Evolutionary conservation across 1,140 invertebrate species (phyloP), one percentile per base, ranked within the genome.

Genomic region (Pinna nobilis): DNA sequence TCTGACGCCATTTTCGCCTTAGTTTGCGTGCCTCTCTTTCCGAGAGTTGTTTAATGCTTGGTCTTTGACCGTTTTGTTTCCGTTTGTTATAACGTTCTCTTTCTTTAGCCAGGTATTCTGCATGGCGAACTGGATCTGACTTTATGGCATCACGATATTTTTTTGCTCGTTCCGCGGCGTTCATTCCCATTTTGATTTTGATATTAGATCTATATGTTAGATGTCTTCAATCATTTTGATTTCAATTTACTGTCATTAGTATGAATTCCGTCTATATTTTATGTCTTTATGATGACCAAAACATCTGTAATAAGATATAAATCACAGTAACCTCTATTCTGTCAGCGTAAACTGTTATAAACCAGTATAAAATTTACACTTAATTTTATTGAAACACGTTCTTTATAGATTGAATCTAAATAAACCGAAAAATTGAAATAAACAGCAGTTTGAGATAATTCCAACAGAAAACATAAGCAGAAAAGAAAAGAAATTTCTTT

Each of bases 41-140:
- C 18, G n/a, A 50, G 7, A 28, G 41, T 7, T 11, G 23, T 4
- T 64, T n/a, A 15, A 4, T 49, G n/a, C 30, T 53, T 3, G 25
- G 20, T 13, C 25, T 28, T 20, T 64, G 35, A n/a, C 60, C 60
- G 3, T 50, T 50, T 6, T 39, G 15, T 55, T 41, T 64, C 30
- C 25, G 3, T 44, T 64, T 39, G 53, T 41, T 57, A 20, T 64
- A 63, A 23, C 47, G 15, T 3, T 50, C 18, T 53, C 41, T 64
- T 41, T 71, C 60, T 37, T 64, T 64, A 37, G 53, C 2, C 25
- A 53, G 18, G n/a, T 70, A 61, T 39, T 70, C 30, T 20, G 23
- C 33, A 30, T 71, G 20, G n/a, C 28, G 33, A 23, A 11, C 9
- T 5, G 47, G 35, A 11, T 71, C 59, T n/a, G 35, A 53, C 57